Evolutionary conservation across 2,888 invertebrate genomes (phyloP), one percentile per base, ranked within the genome.

Genomic region (Mesorhabditis spiculigera): DNA sequence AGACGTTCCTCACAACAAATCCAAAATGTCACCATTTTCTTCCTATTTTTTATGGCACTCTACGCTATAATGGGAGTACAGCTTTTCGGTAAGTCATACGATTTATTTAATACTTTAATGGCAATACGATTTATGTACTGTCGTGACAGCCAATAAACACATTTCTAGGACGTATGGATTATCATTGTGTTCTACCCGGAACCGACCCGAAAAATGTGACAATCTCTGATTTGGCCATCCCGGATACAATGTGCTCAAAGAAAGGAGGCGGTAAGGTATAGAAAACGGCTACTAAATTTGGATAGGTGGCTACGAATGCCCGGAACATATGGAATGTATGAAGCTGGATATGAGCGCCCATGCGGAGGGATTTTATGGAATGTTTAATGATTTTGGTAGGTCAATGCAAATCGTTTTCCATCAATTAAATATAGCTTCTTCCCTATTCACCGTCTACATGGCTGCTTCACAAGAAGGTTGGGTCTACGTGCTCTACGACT

Each of bases 1-100:
- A 98, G 97, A 87, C 93, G 99, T 72, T 99, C 98, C 84, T 95
- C 96, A 86, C 96, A 97, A 87, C 99, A 99, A 89, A 97, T 99
- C 80, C 97, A 97, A 90, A 99, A 99, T 89, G 99, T 99, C 63
- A 98, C 98, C 3, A 89, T 98, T 65, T 99, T 99, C 89, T 99
- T 98, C 88, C 89, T 98, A 45, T 99, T 99, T 90, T 99, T 99
- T 88, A 98, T 99, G 96, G 95, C 95, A 13, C 89, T 99, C 4
- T 99, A 98, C 87, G 97, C 97, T 73, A 90, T 99, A 69, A 89
- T 99, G 72, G 98, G 98, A 3, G 98, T 99, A 5, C 98, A 98
- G 87, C 95, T 99, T 87, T 99, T 98, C 89, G 97, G 76, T 72
- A 41, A 45, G 66, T n/a, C n/a, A n/a, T n/a, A n/a, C n/a, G n/a